Conservation (phyloP, 2,888 invertebrate genomes). For the Luperina nickerlii region DNA sequence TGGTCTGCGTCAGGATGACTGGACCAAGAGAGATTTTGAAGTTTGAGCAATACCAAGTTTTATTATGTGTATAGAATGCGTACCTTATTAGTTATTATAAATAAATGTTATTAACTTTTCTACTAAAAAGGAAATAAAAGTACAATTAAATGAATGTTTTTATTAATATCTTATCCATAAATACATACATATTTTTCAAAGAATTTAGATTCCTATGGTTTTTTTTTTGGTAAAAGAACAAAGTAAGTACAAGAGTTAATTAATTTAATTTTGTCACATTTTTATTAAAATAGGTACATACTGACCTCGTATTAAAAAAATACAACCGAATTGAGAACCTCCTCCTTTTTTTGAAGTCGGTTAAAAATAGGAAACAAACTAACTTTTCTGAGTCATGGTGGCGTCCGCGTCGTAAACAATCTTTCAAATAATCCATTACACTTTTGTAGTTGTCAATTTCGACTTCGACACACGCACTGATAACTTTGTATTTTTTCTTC, state of each 20-base stretch:
- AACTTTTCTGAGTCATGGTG: too few species aligned
- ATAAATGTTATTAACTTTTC: conserved; percentile 19
- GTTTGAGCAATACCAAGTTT: too few species aligned
- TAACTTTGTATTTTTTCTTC: neutral
- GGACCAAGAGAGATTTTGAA: too few species aligned
- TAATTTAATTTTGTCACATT: neutral
- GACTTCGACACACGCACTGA: neutral
- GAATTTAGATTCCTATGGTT: neutral
- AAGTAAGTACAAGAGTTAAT: neutral
- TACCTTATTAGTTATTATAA: neutral
- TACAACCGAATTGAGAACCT: too few species aligned
- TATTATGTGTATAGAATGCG: neutral
- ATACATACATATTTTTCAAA: neutral
- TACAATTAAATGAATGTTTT: conserved; percentile 17
- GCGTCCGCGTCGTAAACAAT: too few species aligned
- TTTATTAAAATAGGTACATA: neutral
- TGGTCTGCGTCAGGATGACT: too few species aligned
- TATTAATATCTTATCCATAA: conserved; percentile 22
- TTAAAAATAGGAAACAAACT: neutral
- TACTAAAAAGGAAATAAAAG: conserved; percentile 26
- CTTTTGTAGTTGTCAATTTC: neutral
- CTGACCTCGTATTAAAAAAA: too few species aligned
- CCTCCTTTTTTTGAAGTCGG: too few species aligned
- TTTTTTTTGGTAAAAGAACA: conserved; percentile 1
- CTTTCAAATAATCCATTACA: neutral